Conservation (phyloP, 2,113 vertebrate species). For the Myanophis thanlyinensis region DNA sequence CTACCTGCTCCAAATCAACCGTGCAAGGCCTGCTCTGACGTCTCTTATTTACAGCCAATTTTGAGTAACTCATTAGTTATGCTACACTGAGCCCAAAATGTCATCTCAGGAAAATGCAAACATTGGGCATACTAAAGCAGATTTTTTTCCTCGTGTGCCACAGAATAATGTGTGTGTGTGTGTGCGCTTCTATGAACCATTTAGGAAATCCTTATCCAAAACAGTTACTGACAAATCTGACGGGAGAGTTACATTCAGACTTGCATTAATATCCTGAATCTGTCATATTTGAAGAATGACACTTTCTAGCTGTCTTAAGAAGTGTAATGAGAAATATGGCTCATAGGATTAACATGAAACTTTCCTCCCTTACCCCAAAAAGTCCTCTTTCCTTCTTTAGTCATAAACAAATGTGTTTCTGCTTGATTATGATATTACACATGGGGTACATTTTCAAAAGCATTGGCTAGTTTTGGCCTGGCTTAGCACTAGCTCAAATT, state of each 20-base stretch:
- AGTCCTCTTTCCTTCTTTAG: background rate
- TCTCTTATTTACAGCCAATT: slow-evolving; percentile 3
- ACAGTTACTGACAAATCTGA: background rate
- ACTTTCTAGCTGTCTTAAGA: background rate
- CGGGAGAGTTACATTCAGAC: background rate
- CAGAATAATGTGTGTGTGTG: background rate
- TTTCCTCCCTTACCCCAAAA: background rate
- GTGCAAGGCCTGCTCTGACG: background rate
- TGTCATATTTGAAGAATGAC: background rate
- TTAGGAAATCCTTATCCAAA: background rate
- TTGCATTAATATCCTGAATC: background rate
- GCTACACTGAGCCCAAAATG: background rate
- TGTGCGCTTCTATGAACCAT: background rate
- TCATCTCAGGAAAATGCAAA: background rate
- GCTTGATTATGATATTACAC: background rate
- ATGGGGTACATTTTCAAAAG: background rate
- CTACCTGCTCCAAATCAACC: background rate
- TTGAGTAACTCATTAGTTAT: background rate
- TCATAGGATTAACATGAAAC: background rate
- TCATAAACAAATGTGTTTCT: background rate
- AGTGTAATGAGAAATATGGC: background rate
- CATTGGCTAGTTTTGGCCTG: background rate
- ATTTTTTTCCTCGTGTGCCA: background rate
- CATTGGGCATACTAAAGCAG: background rate
- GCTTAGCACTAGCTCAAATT: background rate